A percentile compares a stretch with the other conserved stretches of the same genome.
Evolutionary conservation across 2,888 invertebrate genomes (phyloP).

Genomic region (Bellardia pandia): DNA sequence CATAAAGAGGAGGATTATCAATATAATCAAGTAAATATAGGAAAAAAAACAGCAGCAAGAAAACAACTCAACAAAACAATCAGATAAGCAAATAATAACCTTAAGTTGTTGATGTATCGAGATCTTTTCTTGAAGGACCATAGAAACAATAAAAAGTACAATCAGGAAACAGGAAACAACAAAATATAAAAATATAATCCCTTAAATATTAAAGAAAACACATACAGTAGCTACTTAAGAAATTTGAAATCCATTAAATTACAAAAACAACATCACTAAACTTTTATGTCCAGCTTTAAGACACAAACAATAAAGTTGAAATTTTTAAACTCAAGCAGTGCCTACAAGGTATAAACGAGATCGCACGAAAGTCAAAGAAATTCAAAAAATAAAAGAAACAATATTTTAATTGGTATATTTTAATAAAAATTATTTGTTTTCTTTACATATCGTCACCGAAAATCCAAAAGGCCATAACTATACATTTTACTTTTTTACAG

Average conservation of each 20-base stretch:
- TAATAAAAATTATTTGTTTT: no score
- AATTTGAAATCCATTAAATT: background rate
- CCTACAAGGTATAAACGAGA: no score
- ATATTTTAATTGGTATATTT: no score
- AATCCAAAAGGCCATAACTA: no score
- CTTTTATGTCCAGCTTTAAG: background rate
- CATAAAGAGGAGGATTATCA: background rate
- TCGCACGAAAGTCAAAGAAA: no score
- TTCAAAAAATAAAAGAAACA: no score
- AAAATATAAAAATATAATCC: background rate
- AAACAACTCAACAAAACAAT: background rate
- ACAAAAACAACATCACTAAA: background rate
- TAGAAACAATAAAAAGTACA: background rate
- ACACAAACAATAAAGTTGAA: no score
- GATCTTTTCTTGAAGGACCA: background rate
- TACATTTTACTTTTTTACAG: no score
- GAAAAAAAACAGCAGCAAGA: background rate
- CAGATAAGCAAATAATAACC: background rate
- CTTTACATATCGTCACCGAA: no score
- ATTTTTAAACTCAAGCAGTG: no score
- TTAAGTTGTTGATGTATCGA: slow-evolving; percentile 1
- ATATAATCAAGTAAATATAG: background rate
- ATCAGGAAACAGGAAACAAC: background rate
- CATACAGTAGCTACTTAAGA: background rate
- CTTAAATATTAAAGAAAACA: background rate